Conservation (phyloP, 2,888 invertebrate species). For the Teleogryllus oceanicus region DNA sequence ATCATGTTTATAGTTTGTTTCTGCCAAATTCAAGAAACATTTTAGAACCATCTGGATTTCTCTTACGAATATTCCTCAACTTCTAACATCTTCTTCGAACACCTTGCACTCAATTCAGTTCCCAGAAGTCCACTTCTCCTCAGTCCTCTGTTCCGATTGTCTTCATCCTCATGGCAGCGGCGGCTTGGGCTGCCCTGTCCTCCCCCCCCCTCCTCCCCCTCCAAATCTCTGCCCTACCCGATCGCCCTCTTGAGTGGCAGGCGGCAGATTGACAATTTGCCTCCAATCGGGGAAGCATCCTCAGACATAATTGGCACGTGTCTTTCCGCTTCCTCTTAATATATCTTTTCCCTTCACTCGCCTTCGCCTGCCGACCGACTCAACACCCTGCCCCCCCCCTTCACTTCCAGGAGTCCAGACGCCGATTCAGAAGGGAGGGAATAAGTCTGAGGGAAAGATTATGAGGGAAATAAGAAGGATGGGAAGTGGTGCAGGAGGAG, state of each 20-base stretch:
- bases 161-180: no score
- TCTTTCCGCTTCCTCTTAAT: background rate
- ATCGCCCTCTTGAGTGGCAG: background rate
- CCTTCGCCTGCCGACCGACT: background rate
- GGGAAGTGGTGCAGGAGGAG: no score
- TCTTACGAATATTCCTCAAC: no score
- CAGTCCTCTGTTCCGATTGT: no score
- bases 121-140: no score
- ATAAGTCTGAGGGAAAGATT: background rate
- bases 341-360: background rate
- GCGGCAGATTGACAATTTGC: conserved; percentile 7
- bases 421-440: background rate
- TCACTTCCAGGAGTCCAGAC: background rate
- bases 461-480: no score
- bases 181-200: no score
- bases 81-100: no score
- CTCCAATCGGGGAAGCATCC: background rate
- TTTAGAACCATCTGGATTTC: no score
- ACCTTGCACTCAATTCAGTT: no score
- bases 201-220: background rate
- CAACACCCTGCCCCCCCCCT: background rate
- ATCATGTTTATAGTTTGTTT: no score
- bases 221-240: background rate
- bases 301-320: conserved; percentile 2
- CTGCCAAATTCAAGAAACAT: no score